Base-by-base conservation (phyloP, 30 jellyfish, hydroid and myxozoan genomes). In the Chironex yamaguchii region DNA sequence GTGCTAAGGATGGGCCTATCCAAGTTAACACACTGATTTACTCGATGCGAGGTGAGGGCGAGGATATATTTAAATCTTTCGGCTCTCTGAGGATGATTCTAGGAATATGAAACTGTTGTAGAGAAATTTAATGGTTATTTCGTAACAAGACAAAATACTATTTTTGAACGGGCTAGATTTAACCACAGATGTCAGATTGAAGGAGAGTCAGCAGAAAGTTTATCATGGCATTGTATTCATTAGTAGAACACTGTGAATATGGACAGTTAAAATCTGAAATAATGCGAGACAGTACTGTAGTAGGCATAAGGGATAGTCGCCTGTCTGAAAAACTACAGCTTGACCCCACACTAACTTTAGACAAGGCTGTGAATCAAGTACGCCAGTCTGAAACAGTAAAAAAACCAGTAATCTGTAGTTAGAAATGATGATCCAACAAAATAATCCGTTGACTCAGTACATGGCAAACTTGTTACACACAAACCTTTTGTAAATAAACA, bases 131-230 rank as follows among this genome's bases (percentile, higher is more conserved):
- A 71, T 22, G 36, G 36, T 23, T 62, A 71, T 0, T 71, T 71
- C 78, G 42, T 24, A 22, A 52, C 52, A 3, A 27, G 53, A 29
- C 62, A 76, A n/a, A 75, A 49, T 52, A 69, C 53, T 13, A 75
- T 75, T 3, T 52, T 48, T 28, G 88, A 75, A 29, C 74, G 88
- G 23, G 88, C 86, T 2, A 23, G 33, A 29, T 72, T 72, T 30
- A 49, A 72, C 49, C 33, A 30, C 28, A 24, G 86, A 6, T 62
- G 26, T 9, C 86, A 72, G 29, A 17, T 9, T 12, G 86, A 72
- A 48, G 77, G 77, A 27, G 90, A 79, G 71, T 48, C 90, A 29
- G 90, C 62, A 1, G 90, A 79, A 31, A 79, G 12, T 79, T 79
- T 22, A 62, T 76, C 23, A 76, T 79, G 17, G 63, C 52, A 9